Evolutionary conservation across 2,113 vertebrate species (phyloP).

Genomic region (Cololabis saira): DNA sequence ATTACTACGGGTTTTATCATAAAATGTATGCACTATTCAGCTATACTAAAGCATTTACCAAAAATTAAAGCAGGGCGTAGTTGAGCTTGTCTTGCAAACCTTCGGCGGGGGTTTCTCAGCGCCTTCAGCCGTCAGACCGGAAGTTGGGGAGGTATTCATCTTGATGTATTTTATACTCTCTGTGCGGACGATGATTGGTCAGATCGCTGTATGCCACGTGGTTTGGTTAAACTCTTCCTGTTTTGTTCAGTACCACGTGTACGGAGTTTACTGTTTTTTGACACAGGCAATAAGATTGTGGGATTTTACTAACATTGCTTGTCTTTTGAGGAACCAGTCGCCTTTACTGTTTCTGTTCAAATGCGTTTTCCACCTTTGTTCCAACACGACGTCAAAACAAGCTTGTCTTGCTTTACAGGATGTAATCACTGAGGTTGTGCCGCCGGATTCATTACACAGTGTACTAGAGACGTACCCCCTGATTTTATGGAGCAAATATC

Average conservation of each 20-base stretch:
- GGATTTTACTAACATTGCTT: accelerated
- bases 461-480: not conserved
- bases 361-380: no score
- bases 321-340: not conserved
- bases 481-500: slow-evolving; percentile 28
- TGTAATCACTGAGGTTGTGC: not conserved
- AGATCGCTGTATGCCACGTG: not conserved
- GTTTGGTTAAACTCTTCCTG: slow-evolving; percentile 35
- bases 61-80: no score
- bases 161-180: accelerated
- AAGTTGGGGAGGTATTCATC: not conserved
- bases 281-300: accelerated
- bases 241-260: not conserved
- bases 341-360: no score
- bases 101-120: not conserved
- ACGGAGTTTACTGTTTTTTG: not conserved
- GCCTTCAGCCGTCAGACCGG: slow-evolving; percentile 13
- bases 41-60: no score
- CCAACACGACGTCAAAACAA: slow-evolving; percentile 13
- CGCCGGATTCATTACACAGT: accelerated
- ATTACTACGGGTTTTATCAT: no score
- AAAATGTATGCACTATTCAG: no score
- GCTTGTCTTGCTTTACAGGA: not conserved
- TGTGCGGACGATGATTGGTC: slow-evolving; percentile 28
- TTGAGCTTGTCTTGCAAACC: no score